Evolutionary conservation across 2,797 vertebrate species (phyloP).

Genomic region (Enteromius afrohamiltoni): DNA sequence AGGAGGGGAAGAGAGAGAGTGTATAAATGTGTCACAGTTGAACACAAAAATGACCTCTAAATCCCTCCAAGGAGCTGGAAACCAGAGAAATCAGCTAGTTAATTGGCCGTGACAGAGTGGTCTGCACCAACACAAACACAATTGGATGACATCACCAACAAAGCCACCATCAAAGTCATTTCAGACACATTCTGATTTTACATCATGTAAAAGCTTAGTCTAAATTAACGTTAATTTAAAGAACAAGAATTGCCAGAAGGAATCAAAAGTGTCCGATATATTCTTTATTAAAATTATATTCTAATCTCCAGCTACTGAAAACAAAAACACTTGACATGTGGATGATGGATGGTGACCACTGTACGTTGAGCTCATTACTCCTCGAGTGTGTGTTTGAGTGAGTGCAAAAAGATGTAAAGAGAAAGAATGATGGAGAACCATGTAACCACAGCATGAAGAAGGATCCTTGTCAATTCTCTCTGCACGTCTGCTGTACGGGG

Average conservation of each 20-base stretch:
- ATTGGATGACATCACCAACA: conserved; percentile 13
- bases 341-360: conserved; percentile 52
- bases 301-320: conserved; percentile 7
- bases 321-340: conserved; percentile 35
- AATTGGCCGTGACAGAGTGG: conserved; percentile 70
- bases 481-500: conserved; percentile 41
- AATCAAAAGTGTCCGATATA: background rate
- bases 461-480: conserved; percentile 40
- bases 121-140: conserved; percentile 34
- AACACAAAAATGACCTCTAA: conserved; percentile 51
- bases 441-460: conserved; percentile 37
- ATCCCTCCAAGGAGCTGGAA: conserved; percentile 55
- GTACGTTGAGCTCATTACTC: conserved; percentile 48
- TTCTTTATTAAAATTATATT: conserved; percentile 42
- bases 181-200: conserved; percentile 1
- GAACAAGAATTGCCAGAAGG: background rate
- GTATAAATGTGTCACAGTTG: conserved; percentile 54
- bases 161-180: background rate
- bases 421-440: conserved; percentile 26
- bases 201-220: background rate
- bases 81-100: conserved; percentile 69
- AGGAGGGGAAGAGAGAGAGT: conserved; percentile 14
- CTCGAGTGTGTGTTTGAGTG: background rate
- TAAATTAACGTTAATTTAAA: background rate
- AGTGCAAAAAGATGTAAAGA: conserved; percentile 7